A percentile compares a stretch with the other conserved stretches of the same genome.
Evolutionary conservation across 2,888 invertebrate genomes (phyloP).

Genomic region (Lepidochitona cinerea): DNA sequence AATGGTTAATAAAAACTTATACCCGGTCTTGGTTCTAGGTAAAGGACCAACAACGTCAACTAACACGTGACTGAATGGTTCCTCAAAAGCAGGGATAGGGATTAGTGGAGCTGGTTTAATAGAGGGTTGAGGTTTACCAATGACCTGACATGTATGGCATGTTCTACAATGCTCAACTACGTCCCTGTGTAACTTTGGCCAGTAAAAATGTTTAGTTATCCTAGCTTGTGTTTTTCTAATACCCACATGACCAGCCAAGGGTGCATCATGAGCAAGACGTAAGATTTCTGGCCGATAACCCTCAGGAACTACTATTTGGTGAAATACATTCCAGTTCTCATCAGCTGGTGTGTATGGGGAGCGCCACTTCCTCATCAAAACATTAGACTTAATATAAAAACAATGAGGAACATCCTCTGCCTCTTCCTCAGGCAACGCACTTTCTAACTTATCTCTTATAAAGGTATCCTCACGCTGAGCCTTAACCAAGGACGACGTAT

Average conservation of each 20-base stretch:
- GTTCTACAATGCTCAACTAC: slow-evolving; percentile 10
- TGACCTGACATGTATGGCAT: slow-evolving; percentile 17
- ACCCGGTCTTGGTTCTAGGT: slow-evolving; percentile 11
- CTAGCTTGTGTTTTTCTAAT: neutral
- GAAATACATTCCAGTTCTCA: neutral
- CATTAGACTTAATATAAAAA: slow-evolving; percentile 2
- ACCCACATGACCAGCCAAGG: slow-evolving; percentile 12
- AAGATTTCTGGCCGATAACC: slow-evolving; percentile 2
- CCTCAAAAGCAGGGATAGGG: slow-evolving; percentile 16
- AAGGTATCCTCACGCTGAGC: neutral
- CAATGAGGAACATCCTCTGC: slow-evolving; percentile 1
- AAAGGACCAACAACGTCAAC: slow-evolving; percentile 22
- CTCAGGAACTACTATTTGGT: slow-evolving; percentile 11
- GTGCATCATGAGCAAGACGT: slow-evolving; percentile 2
- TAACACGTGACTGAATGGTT: slow-evolving; percentile 15
- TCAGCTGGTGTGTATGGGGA: neutral
- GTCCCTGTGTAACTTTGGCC: slow-evolving; percentile 16
- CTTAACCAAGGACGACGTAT: neutral
- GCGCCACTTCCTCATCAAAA: slow-evolving; percentile 15
- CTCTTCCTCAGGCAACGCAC: neutral
- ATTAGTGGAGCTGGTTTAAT: neutral
- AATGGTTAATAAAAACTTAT: slow-evolving; percentile 16
- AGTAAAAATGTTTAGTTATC: slow-evolving; percentile 14
- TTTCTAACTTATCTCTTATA: neutral
- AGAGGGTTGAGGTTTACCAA: slow-evolving; percentile 7